These are phyloP conservation scores for Triops longicaudatus DNA, from an alignment of 1,140 invertebrate genomes.

Conservation along the genomic window DNA sequence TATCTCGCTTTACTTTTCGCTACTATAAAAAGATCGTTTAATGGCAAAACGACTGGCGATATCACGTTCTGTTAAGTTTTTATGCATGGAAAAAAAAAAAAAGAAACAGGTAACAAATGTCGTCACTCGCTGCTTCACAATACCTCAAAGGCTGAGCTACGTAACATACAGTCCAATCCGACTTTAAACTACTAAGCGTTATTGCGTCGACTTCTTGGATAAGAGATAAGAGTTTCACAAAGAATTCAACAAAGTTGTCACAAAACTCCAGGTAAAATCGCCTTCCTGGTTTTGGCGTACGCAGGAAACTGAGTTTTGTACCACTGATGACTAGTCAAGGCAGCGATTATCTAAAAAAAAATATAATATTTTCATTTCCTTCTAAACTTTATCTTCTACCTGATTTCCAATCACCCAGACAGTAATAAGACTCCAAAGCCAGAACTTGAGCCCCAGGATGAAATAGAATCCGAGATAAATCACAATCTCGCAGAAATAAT, in stretches of 20 bases:
- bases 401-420: background rate
- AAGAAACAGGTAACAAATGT: no score
- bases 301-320: background rate
- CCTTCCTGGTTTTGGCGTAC: background rate
- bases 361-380: background rate
- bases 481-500: background rate
- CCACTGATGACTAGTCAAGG: background rate
- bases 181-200: no score
- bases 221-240: no score
- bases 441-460: background rate
- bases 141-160: no score
- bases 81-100: no score
- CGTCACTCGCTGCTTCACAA: no score
- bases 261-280: background rate
- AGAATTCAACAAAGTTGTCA: background rate
- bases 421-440: background rate
- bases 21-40: no score
- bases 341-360: background rate
- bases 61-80: no score
- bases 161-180: no score
- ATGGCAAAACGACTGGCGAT: no score
- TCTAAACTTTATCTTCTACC: background rate
- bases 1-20: no score
- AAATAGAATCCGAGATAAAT: background rate
- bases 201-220: no score